Evolutionary conservation across 2,888 invertebrate species (phyloP).

Genomic region (Metalampra italica): DNA sequence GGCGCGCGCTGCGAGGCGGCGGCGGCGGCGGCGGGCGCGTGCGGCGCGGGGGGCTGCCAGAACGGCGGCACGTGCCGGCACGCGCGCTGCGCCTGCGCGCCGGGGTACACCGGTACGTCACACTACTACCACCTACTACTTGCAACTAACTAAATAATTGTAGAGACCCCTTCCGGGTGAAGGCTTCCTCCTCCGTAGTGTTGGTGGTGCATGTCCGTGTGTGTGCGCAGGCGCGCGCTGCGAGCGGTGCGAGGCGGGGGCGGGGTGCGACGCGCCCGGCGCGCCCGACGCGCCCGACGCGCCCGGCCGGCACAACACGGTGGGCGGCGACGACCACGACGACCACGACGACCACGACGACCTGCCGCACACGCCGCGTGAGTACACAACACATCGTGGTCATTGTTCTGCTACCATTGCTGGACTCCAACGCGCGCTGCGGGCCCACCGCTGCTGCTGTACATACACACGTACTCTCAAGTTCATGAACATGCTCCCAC

Average conservation of each 20-base stretch:
- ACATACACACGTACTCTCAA: too few relatives aligned
- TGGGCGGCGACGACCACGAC: conserved; percentile 27
- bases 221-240: conserved; percentile 83
- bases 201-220: conserved; percentile 79
- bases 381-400: conserved; percentile 13
- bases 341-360: neutral
- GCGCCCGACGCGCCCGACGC: conserved; percentile 80
- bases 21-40: conserved; percentile 6
- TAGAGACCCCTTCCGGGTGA: too few relatives aligned
- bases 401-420: neutral
- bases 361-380: conserved; percentile 12
- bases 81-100: conserved; percentile 33
- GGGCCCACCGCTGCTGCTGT: neutral
- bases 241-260: conserved; percentile 84
- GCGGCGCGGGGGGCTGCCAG: conserved; percentile 61
- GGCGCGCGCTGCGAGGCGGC: conserved; percentile 82
- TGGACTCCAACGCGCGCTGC: neutral
- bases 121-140: too few relatives aligned
- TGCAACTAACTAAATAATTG: too few relatives aligned
- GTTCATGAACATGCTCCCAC: too few relatives aligned
- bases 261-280: conserved; percentile 83
- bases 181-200: too few relatives aligned
- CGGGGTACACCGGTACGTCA: conserved; percentile 29
- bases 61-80: conserved; percentile 79
- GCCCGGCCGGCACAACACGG: conserved; percentile 65